Percentiles rank a stretch among this genome's conserved stretches.
These are phyloP conservation scores for Oreohelix idahoensis DNA, from an alignment of 1,140 invertebrate species.

Conservation along the genomic window DNA sequence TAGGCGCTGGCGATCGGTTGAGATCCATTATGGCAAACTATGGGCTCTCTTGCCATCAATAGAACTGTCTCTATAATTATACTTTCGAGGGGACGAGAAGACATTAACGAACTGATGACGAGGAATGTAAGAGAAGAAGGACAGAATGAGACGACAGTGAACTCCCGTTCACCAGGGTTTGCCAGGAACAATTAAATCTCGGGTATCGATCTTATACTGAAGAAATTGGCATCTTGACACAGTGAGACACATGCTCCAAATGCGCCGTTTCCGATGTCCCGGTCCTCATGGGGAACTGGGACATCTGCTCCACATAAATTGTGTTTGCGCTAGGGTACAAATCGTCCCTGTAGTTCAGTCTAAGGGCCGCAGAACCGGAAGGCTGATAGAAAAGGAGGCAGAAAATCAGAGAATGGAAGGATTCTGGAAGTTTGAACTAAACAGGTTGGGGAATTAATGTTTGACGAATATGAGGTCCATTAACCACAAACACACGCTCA, in stretches of 20 bases:
- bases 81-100: constrained; percentile 5
- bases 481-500: too few species aligned
- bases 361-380: background rate
- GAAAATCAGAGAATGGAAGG: too few species aligned
- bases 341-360: background rate
- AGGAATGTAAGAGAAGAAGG: background rate
- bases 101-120: constrained; percentile 23
- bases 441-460: too few species aligned
- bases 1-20: background rate
- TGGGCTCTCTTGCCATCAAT: constrained; percentile 5
- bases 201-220: background rate
- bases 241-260: background rate
- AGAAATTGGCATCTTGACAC: constrained; percentile 13
- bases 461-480: too few species aligned
- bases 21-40: constrained; percentile 25
- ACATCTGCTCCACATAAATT: constrained; percentile 17
- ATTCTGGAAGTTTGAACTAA: too few species aligned
- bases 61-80: constrained; percentile 15
- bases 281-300: background rate
- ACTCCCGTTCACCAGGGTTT: too few species aligned
- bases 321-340: background rate
- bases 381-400: background rate
- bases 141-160: background rate
- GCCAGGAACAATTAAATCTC: constrained; percentile 13
- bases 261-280: background rate